phyloP scores from a whole-genome alignment of 2,113 vertebrate species.

The Siniperca knerii region DNA sequence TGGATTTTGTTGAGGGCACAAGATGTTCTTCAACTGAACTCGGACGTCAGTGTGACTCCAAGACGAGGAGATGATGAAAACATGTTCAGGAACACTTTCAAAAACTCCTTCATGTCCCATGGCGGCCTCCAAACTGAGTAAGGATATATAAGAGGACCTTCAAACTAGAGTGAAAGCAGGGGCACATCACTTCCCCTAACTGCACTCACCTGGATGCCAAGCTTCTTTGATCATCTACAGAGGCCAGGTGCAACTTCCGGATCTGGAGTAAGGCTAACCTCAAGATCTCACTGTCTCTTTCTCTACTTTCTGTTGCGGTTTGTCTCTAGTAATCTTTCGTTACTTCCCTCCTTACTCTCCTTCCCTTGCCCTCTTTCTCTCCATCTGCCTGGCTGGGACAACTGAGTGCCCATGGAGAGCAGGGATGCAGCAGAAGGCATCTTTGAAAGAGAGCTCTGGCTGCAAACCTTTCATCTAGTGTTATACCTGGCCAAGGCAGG shows the following conservation, averaged over 20 bases:
- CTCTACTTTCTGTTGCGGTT: conserved; percentile 19
- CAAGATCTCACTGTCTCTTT: conserved; percentile 9
- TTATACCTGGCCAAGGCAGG: conserved; percentile 63
- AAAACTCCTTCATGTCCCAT: conserved; percentile 36
- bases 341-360: conserved; percentile 4
- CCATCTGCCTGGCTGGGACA: conserved; percentile 56
- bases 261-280: conserved; percentile 36
- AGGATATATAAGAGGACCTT: conserved; percentile 36
- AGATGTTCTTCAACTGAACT: conserved; percentile 27
- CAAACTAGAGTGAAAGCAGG: conserved; percentile 45
- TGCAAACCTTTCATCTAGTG: conserved; percentile 71
- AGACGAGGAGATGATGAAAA: conserved; percentile 59
- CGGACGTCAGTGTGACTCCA: conserved; percentile 39
- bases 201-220: conserved; percentile 48
- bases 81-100: conserved; percentile 41
- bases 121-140: conserved; percentile 31
- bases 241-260: conserved; percentile 53
- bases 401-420: conserved; percentile 52
- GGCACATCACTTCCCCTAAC: conserved; percentile 27
- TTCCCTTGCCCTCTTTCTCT: conserved; percentile 37
- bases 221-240: conserved; percentile 69
- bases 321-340: conserved; percentile 3
- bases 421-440: conserved; percentile 63
- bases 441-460: conserved; percentile 62
- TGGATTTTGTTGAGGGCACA: conserved; percentile 33